These are phyloP conservation scores for Leptoclinus maculatus DNA, from an alignment of 2,797 vertebrate genomes.

Conservation along the genomic window DNA sequence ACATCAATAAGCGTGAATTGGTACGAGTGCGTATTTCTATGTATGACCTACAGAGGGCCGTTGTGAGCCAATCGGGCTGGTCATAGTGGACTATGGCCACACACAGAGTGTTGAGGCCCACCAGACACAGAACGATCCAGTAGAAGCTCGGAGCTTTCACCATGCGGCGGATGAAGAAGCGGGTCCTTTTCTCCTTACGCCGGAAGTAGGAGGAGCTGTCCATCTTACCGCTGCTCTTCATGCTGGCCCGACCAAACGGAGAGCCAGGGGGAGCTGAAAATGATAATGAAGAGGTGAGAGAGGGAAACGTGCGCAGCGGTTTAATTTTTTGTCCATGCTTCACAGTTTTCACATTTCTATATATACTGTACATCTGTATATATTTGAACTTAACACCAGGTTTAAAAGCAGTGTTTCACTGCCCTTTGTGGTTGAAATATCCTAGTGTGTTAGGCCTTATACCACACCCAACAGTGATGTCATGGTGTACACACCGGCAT, in stretches of 20 bases:
- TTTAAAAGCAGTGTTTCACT: neutral
- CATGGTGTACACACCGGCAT: neutral
- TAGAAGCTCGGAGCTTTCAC: slow-evolving; percentile 99
- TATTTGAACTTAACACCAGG: neutral
- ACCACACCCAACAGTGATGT: neutral
- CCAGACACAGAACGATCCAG: slow-evolving; percentile 95
- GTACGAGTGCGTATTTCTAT: neutral
- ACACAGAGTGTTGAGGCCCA: slow-evolving; percentile 96
- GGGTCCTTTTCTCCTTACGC: slow-evolving; percentile 94
- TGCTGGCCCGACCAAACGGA: slow-evolving; percentile 93
- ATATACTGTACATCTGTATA: neutral
- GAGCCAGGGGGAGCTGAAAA: slow-evolving; percentile 85
- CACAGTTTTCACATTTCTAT: slow-evolving; percentile 24
- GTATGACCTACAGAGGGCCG: slow-evolving; percentile 89
- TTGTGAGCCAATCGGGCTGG: slow-evolving; percentile 93
- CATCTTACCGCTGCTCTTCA: slow-evolving; percentile 90
- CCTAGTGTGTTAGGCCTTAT: neutral
- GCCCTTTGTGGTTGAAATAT: neutral
- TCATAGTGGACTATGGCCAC: slow-evolving; percentile 97
- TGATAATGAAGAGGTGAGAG: neutral
- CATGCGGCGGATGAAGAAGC: slow-evolving; percentile 97
- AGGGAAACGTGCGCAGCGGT: slow-evolving; percentile 3
- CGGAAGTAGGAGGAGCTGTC: slow-evolving; percentile 95
- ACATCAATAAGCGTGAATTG: neutral
- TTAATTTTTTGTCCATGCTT: slow-evolving; percentile 18